These are phyloP conservation scores for Cantharis rustica DNA, from an alignment of 2,888 invertebrate genomes.

Conservation along the genomic window DNA sequence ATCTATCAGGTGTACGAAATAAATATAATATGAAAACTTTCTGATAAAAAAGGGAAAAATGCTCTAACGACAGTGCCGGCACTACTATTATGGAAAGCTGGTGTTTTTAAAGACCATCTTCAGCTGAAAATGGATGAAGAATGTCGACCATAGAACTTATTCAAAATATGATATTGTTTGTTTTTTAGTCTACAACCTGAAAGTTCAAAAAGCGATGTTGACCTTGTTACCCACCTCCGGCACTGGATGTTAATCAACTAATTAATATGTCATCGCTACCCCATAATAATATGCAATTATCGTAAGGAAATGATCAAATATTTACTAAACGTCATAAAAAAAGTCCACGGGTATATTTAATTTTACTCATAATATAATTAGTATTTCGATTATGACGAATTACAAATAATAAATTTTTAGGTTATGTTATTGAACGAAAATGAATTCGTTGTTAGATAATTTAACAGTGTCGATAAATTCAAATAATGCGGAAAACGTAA, in stretches of 20 bases:
- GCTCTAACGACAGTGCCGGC: no score
- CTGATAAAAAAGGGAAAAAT: no score
- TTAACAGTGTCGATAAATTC: conserved; percentile 31
- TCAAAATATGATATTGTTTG: no score
- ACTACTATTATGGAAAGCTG: no score
- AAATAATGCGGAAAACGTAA: conserved; percentile 57
- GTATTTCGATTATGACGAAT: neutral
- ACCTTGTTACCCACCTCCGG: no score
- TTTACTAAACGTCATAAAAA: neutral
- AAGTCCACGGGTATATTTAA: neutral
- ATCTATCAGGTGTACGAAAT: neutral
- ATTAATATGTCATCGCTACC: neutral
- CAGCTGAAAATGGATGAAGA: no score
- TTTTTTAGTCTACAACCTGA: no score
- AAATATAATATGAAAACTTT: neutral
- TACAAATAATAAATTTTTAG: neutral
- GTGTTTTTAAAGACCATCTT: no score
- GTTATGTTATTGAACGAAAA: conserved; percentile 9
- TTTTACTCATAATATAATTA: neutral
- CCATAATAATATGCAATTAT: neutral
- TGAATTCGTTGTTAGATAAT: conserved; percentile 19
- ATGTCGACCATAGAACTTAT: no score
- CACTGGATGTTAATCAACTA: neutral
- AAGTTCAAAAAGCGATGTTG: no score
- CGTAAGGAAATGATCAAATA: neutral